A percentile compares a stretch with the other conserved stretches of the same genome.
Conservation (phyloP, 1,140 invertebrate genomes). For the Archivesica marissinica region DNA sequence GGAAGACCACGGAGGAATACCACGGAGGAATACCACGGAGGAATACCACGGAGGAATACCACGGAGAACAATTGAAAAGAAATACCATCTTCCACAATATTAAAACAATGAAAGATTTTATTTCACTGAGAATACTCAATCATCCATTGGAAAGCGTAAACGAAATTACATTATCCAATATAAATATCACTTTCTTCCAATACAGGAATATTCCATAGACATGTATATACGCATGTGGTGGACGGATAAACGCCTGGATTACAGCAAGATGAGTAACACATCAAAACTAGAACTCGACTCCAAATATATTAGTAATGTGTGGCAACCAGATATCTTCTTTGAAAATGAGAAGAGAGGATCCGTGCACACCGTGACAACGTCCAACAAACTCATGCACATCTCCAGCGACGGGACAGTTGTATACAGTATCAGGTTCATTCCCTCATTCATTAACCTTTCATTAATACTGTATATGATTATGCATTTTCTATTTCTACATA, state of each 20-base stretch:
- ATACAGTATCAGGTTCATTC: slow-evolving; percentile 71
- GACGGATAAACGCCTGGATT: slow-evolving; percentile 58
- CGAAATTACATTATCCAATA: too few species aligned
- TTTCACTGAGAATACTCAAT: too few species aligned
- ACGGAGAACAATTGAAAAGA: too few species aligned
- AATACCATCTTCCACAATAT: too few species aligned
- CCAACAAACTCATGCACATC: slow-evolving; percentile 82
- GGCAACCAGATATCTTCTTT: slow-evolving; percentile 82
- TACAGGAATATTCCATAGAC: slow-evolving; percentile 44
- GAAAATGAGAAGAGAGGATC: slow-evolving; percentile 81
- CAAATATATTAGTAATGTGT: slow-evolving; percentile 73
- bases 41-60: too few species aligned
- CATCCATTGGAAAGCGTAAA: too few species aligned
- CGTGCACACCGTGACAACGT: slow-evolving; percentile 82
- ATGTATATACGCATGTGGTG: slow-evolving; percentile 33
- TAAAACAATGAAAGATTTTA: too few species aligned
- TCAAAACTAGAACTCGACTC: slow-evolving; percentile 57
- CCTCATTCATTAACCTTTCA: slow-evolving; percentile 53
- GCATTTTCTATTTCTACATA: not conserved
- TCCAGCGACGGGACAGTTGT: slow-evolving; percentile 84
- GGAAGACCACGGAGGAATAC: too few species aligned
- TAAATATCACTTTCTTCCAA: not conserved
- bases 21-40: too few species aligned
- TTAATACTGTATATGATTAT: not conserved
- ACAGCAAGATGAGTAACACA: not conserved